Evolutionary conservation across 2,113 vertebrate genomes (phyloP).

Genomic region (Ictidomys tridecemlineatus): DNA sequence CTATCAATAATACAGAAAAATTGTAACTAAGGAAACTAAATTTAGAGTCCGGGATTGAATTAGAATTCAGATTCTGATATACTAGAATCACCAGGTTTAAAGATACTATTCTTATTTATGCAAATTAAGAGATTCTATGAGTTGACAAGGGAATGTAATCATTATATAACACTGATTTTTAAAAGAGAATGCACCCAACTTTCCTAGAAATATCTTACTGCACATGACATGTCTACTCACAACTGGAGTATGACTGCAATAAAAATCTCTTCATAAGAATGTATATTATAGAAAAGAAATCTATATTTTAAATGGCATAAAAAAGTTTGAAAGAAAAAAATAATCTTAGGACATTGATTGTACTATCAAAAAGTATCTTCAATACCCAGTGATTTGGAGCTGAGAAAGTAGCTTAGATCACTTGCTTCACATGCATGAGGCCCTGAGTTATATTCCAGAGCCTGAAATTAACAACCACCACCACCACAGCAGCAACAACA

Average conservation of each 20-base stretch:
- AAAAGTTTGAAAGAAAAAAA: background rate
- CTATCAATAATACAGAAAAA: background rate
- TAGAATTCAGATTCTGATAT: background rate
- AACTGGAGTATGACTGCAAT: background rate
- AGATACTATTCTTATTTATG: background rate
- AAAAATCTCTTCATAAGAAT: background rate
- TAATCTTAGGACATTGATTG: too few species aligned
- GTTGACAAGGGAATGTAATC: background rate
- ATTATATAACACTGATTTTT: background rate
- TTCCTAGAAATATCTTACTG: conserved; percentile 24
- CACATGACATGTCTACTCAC: background rate
- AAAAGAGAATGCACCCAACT: background rate
- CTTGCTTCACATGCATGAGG: background rate
- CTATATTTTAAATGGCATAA: background rate
- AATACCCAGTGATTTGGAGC: background rate
- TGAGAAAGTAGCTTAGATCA: background rate
- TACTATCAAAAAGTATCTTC: background rate
- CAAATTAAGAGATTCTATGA: background rate
- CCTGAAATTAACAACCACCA: background rate
- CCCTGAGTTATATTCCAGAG: background rate
- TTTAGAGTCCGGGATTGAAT: background rate
- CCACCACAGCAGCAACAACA: too few species aligned
- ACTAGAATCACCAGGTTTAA: background rate
- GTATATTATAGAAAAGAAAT: background rate
- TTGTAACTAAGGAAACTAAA: background rate